Evolutionary conservation across 2,888 invertebrate genomes (phyloP), one percentile per base, ranked within the genome.

Genomic region (Ophioninae sp.): DNA sequence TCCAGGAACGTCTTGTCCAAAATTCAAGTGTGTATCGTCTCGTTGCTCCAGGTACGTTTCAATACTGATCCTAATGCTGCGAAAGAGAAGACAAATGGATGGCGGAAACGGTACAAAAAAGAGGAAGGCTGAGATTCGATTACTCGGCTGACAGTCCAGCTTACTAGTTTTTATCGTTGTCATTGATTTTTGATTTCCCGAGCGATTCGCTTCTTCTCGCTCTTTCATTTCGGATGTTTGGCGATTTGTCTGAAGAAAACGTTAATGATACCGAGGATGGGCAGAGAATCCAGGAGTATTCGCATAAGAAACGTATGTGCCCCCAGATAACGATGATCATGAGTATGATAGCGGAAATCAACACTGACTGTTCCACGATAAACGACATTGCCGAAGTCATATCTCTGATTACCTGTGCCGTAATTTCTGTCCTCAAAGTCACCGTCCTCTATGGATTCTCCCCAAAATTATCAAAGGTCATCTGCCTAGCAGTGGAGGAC

Each of bases 321-420:
- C 50, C 21, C 7, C 81, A 87, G 87, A 17, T 87, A 20, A 78
- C 80, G 61, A 85, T 87, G 85, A 69, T 82, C 39, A 75, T 78
- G 13, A 85, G 79, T 39, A 56, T 86, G 21, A 79, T 78, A 30
- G 74, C 75, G 44, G 82, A 82, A 70, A 74, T 68, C 20, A 75
- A 50, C 21, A 79, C 65, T 21, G 85, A 87, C 21, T 84, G 85
- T 70, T 84, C 86, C 6, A 37, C 82, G n/a, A 61, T 80, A 30
- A 73, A 80, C 17, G 83, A 78, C 23, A 23, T 83, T 6, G 82
- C 81, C 10, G 86, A 86, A 57, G 73, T 84, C 8, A 67, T 85
- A 37, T 85, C 82, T 56, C 37, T 84, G 10, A 56, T 84, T 7
- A 44, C 73, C 20, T 75, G 86, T 59, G 80, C 81, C 62, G 61